Evolutionary conservation across 2,113 vertebrate genomes (phyloP), one percentile per base, ranked within the genome.

Genomic region (Dicaeum eximium): DNA sequence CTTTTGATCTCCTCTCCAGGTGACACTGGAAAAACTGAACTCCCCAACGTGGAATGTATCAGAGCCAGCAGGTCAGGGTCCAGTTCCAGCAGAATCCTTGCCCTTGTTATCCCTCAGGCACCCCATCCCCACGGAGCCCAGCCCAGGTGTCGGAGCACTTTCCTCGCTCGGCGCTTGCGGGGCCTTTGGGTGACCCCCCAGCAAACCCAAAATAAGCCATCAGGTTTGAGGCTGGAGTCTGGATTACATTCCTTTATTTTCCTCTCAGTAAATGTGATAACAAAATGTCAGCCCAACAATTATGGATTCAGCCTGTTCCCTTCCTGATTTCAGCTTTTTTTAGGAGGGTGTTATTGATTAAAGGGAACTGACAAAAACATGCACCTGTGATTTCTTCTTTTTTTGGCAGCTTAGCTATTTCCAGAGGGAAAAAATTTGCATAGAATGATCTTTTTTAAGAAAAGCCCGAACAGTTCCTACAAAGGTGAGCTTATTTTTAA

Each of bases 81-180:
- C 4, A 3, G 11, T 9, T 51, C 31, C 80, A 80, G 30, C 21
- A 35, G 35, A 66, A 91, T 57, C 24, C 5, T 9, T 5, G 18
- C 24, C 65, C 30, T 40, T 62, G 22, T 25, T 27, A 7, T 65
- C 25, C 56, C 28, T 25, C 16, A 21, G 83, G 50, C 54, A 38
- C 28, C 78, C 69, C 0, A 1, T 45, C 48, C 25, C 30, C 3
- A 8, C 33, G 70, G 71, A 45, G 5, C 8, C 15, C 38, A 53
- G 50, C 18, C 50, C 51, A 77, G 7, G 28, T 40, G 42, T 64
- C 50, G 4, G 23, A 25, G 11, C 0, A 1, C 18, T 79, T 71
- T 67, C 37, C n/a, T 75, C 1, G 3, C 31, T 35, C 0, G 0
- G 6, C 1, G 3, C 15, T 33, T 21, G n/a, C 30, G 65, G n/a